These are phyloP conservation scores for Aspidiotus destructor DNA, from an alignment of 2,888 invertebrate species.

Conservation along the genomic window DNA sequence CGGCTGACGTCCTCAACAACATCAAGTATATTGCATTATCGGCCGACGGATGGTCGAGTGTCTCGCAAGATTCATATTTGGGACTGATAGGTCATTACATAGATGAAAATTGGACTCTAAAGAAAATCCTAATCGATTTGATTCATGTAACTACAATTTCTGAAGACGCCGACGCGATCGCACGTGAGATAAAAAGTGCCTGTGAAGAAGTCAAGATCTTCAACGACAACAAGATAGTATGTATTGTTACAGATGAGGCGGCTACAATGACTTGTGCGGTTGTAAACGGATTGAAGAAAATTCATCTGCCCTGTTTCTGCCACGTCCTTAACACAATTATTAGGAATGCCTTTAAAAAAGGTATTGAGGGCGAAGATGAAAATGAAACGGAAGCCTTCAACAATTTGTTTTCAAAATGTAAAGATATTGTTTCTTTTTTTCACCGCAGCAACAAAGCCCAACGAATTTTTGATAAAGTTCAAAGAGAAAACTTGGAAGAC, in stretches of 20 bases:
- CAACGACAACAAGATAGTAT: background rate
- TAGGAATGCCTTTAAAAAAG: background rate
- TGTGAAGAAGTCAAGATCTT: background rate
- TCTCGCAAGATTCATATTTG: background rate
- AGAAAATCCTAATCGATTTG: background rate
- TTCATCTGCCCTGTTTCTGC: background rate
- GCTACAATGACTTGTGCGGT: background rate
- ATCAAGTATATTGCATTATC: background rate
- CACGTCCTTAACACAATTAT: slow-evolving; percentile 1
- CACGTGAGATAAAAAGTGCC: background rate
- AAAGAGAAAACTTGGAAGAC: no score
- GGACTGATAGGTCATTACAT: background rate
- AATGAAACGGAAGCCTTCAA: background rate
- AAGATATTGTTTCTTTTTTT: no score
- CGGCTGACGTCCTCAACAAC: background rate
- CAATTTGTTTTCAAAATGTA: no score
- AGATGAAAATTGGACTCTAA: background rate
- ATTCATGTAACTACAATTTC: background rate
- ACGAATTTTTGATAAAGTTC: no score
- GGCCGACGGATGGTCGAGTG: no score
- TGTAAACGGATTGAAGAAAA: background rate
- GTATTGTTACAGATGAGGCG: slow-evolving; percentile 4
- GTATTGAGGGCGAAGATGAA: background rate
- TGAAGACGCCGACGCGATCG: background rate
- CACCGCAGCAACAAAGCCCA: no score